Evolutionary conservation across 37 sponge, comb jelly and placozoan species (phyloP).

Genomic region (Hexactinellida sp.): DNA sequence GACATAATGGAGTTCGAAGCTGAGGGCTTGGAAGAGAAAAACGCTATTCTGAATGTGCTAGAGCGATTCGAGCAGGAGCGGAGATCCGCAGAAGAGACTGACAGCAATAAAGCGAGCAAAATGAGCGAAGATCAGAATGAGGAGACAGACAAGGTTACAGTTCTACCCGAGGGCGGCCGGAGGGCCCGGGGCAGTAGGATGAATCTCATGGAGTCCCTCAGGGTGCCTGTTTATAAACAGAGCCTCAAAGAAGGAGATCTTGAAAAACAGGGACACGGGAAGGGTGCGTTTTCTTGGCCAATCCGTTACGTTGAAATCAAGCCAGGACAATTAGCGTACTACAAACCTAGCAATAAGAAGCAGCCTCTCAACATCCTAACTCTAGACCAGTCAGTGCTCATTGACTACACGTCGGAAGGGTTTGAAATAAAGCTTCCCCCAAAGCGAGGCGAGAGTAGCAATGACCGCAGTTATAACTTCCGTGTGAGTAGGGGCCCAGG

Average conservation of each 20-base stretch:
- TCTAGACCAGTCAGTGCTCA: background rate
- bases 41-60: background rate
- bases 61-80: background rate
- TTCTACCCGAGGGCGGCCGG: background rate
- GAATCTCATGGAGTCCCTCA: background rate
- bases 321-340: background rate
- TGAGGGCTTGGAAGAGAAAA: background rate
- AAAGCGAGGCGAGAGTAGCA: background rate
- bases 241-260: background rate
- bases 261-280: background rate
- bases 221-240: background rate
- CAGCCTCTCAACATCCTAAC: background rate
- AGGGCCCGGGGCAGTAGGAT: background rate
- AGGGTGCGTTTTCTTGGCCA: conserved; percentile 5
- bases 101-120: background rate
- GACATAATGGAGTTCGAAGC: background rate
- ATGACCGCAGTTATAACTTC: background rate
- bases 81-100: background rate
- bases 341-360: background rate
- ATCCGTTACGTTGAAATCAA: conserved; percentile 13
- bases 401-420: background rate
- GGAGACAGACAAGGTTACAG: background rate
- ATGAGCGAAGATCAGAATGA: background rate
- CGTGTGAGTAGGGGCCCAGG: background rate
- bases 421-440: background rate